Evolutionary conservation across 2,888 invertebrate species (phyloP).

Genomic region (Carpatolechia fugitivella): DNA sequence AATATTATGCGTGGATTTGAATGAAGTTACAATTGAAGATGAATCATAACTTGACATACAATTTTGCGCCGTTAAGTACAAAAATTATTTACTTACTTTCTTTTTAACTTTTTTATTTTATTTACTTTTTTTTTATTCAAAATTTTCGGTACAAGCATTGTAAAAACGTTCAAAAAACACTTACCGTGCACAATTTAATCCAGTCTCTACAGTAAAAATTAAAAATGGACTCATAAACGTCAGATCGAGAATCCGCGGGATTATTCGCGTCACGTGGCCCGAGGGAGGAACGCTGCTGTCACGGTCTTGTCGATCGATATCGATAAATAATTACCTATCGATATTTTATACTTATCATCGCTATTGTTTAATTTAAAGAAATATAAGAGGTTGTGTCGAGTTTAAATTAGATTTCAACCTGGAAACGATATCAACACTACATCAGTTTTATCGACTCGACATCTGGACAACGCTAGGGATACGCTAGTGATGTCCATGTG

Average conservation of each 20-base stretch:
- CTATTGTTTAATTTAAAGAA: not conserved
- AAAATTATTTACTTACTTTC: too few species aligned
- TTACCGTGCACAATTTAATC: too few species aligned
- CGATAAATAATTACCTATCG: conserved; percentile 20
- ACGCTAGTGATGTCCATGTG: conserved; percentile 25
- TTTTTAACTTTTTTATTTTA: too few species aligned
- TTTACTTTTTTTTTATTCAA: too few species aligned
- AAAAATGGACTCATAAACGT: not conserved
- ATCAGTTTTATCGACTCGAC: not conserved
- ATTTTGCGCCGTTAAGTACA: too few species aligned
- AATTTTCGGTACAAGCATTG: too few species aligned
- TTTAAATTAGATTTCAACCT: not conserved
- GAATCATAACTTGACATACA: too few species aligned
- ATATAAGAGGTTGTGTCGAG: not conserved
- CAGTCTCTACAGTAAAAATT: too few species aligned
- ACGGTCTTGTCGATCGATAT: conserved; percentile 42
- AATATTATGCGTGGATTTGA: too few species aligned
- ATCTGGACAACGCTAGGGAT: not conserved
- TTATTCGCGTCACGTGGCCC: not conserved
- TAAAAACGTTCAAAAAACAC: too few species aligned
- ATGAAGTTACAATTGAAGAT: too few species aligned
- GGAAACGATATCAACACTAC: not conserved
- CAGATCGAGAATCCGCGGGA: not conserved
- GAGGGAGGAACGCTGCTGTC: conserved; percentile 45
- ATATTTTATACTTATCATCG: too few species aligned